A percentile compares a stretch with the other conserved stretches of the same genome.
These are phyloP conservation scores for Ibidorhyncha struthersii DNA, from an alignment of 2,113 vertebrate species.

Conservation along the genomic window DNA sequence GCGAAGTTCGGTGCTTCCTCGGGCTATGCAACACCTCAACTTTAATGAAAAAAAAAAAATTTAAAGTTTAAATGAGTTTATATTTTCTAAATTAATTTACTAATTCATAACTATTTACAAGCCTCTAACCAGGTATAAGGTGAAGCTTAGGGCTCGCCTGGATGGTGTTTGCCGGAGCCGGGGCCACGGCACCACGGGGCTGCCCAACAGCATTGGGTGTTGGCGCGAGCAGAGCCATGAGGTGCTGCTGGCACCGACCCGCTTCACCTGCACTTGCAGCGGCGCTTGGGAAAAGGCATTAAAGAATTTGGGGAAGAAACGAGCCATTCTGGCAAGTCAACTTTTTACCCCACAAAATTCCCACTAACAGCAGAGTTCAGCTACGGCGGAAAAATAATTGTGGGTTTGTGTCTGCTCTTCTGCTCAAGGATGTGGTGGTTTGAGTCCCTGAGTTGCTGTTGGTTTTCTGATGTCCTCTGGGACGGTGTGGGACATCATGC, in stretches of 20 bases:
- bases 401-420: accelerated
- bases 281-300: not conserved
- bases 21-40: accelerated
- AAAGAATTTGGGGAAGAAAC: not conserved
- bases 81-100: not conserved
- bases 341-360: accelerated
- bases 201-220: too few species aligned
- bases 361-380: not conserved
- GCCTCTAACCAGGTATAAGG: accelerated
- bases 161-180: accelerated
- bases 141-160: not conserved
- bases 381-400: not conserved
- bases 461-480: not conserved
- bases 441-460: not conserved
- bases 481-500: not conserved
- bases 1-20: not conserved
- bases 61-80: not conserved
- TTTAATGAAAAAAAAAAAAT: too few species aligned
- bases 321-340: not conserved
- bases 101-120: not conserved
- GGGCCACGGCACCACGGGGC: not conserved
- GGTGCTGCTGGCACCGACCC: not conserved
- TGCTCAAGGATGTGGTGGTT: not conserved
- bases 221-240: not conserved
- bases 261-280: not conserved